A percentile compares a stretch with the other conserved stretches of the same genome.
These are phyloP conservation scores for Microtus ochrogaster DNA, from an alignment of 2,113 vertebrate species.

Conservation along the genomic window DNA sequence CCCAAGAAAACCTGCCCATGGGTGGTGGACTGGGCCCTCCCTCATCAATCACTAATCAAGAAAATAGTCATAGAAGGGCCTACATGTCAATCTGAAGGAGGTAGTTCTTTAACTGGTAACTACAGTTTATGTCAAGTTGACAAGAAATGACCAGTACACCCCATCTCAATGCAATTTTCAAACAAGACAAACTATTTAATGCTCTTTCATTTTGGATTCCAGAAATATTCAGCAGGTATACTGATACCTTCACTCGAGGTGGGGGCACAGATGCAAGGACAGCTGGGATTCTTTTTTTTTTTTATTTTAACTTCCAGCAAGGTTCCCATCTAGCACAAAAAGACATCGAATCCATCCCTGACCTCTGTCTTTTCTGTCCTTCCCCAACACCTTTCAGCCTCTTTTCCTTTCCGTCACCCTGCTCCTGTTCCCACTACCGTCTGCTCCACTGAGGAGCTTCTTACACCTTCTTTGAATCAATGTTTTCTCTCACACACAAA, in stretches of 20 bases:
- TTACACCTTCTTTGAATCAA: neutral
- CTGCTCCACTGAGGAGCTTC: neutral
- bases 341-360: neutral
- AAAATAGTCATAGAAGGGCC: neutral
- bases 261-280: neutral
- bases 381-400: too few relatives aligned
- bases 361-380: neutral
- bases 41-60: neutral
- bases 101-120: neutral
- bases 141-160: neutral
- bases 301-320: neutral
- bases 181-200: neutral
- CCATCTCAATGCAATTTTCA: neutral
- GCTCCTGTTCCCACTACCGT: accelerated
- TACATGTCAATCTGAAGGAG: neutral
- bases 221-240: neutral
- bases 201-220: conserved; percentile 1
- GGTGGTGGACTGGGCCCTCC: neutral
- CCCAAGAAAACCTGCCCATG: neutral
- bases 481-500: neutral
- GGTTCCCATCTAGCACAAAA: neutral
- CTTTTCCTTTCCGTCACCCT: neutral
- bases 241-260: neutral
- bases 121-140: neutral
- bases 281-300: neutral